Percentiles rank a stretch among this genome's conserved stretches.
Conservation (phyloP, 2,113 vertebrate genomes). For the Hiodon tergisus region DNA sequence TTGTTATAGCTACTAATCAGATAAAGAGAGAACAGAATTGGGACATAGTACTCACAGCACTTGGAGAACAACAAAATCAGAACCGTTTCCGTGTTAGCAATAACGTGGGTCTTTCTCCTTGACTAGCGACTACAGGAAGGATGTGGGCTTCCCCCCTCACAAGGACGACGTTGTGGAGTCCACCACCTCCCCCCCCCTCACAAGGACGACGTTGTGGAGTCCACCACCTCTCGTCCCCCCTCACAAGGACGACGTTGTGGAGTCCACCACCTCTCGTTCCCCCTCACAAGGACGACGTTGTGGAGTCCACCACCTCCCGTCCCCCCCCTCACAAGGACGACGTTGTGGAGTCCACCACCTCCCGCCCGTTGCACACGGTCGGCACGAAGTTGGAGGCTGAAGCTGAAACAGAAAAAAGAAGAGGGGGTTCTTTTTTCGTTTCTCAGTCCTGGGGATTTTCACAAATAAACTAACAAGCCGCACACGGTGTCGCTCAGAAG, state of each 20-base stretch:
- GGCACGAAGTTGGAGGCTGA: constrained; percentile 80
- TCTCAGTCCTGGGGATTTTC: too few species aligned
- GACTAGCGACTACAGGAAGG: constrained; percentile 56
- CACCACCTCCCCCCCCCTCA: constrained; percentile 86
- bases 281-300: constrained; percentile 89
- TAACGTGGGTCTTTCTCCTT: constrained; percentile 51
- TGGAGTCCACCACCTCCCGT: constrained; percentile 92
- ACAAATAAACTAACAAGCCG: too few species aligned
- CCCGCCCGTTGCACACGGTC: constrained; percentile 88
- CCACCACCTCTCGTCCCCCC: constrained; percentile 85
- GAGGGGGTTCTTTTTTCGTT: too few species aligned
- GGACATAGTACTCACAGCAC: constrained; percentile 71
- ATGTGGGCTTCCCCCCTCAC: constrained; percentile 61
- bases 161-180: constrained; percentile 94
- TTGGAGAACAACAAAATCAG: constrained; percentile 65
- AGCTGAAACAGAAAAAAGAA: constrained; percentile 52
- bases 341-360: constrained; percentile 93
- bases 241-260: constrained; percentile 93
- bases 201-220: constrained; percentile 92
- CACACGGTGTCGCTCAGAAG: too few species aligned
- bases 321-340: constrained; percentile 88
- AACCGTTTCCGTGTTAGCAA: constrained; percentile 59
- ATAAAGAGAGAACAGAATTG: constrained; percentile 49
- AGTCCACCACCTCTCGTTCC: constrained; percentile 88
- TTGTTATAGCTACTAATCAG: constrained; percentile 58